Evolutionary conservation across 2,888 invertebrate genomes (phyloP), one percentile per base, ranked within the genome.

Genomic region (Sericinus montela): DNA sequence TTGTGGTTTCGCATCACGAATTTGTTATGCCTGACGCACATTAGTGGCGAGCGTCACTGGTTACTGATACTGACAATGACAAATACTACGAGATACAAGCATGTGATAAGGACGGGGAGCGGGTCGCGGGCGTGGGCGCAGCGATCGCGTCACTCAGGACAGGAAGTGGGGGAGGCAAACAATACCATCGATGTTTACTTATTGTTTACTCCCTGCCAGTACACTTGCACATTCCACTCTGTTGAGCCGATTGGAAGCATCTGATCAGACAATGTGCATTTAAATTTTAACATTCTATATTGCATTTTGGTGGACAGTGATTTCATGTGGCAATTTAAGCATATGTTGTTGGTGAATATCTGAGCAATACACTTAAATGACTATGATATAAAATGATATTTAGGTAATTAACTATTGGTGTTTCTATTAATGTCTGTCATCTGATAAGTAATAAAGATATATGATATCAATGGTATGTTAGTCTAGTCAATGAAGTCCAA

Each of bases 331-430:
- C 59, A 73, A 60, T 66, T 59, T 52, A 56, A 52, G 19, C 61
- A 54, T 60, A 66, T 59, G 48, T 54, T 64, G 55, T 63, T 69
- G 56, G 58, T 65, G 60, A 74, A 72, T 73, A 75, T 77, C 83
- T 78, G 82, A 62, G 61, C 59, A 45, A 44, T 52, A 74, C 70
- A 66, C 70, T 74, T 71, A 70, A 56, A 61, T 62, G 73, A 82
- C 69, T 78, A 88, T 88, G 87, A 84, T 82, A 80, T 86, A 88
- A 87, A 77, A 88, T 88, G 87, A 86, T 82, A 87, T 75, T 78
- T 84, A 81, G 87, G 87, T 88, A 59, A 46, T 37, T 45, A 34
- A 41, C 16, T 46, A 41, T 14, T n/a, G 40, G 38, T 48, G 40
- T 49, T 50, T 44, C 14, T 9, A 46, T 39, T 39, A 34, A 15